Base-by-base conservation (phyloP, 2,113 vertebrate genomes). In the Barnardius zonarius region DNA sequence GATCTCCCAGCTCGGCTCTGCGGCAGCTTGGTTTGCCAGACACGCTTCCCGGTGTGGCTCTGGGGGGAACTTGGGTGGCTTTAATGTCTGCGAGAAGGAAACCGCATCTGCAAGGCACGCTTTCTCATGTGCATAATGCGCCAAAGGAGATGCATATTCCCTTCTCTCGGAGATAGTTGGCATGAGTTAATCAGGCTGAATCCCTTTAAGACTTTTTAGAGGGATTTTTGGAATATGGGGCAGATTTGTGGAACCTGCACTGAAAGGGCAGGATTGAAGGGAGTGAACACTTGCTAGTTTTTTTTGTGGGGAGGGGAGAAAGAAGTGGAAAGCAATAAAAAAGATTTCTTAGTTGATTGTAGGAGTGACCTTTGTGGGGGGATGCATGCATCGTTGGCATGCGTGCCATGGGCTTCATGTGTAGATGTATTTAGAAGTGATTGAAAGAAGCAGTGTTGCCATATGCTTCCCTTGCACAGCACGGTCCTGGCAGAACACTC, bases 151-250 rank as follows among this genome's bases (percentile, higher is more conserved):
- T 23, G 37, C 17, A 0, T 19, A 2, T n/a, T 49, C 16, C 51
- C 23, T 67, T 22, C 33, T 28, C 39, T 22, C 2, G 3, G 27
- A 48, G 66, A 31, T 43, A 16, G n/a, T 17, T 57, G 0, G 2
- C 37, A 79, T 37, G 16, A 41, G 37, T 74, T 62, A 9, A 41
- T 89, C 46, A 55, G 61, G 51, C 54, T 46, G 70, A 35, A 33
- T 61, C 68, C 8, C 39, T 44, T 46, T 15, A 13, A 37, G 48
- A 48, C 35, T 78, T 55, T 92, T 83, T 37, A 37, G 69, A 41
- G 12, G 25, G 25, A 1, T 69, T 61, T 31, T 68, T 80, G 25
- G 25, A 11, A 7, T 25, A 4, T 9, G 18, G 24, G 27, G 17
- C n/a, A 15, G 27, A 22, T 72, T 69, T 66, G 27, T 49, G 33